Evolutionary conservation across 2,797 vertebrate species (phyloP).

Genomic region (Argentina silus): DNA sequence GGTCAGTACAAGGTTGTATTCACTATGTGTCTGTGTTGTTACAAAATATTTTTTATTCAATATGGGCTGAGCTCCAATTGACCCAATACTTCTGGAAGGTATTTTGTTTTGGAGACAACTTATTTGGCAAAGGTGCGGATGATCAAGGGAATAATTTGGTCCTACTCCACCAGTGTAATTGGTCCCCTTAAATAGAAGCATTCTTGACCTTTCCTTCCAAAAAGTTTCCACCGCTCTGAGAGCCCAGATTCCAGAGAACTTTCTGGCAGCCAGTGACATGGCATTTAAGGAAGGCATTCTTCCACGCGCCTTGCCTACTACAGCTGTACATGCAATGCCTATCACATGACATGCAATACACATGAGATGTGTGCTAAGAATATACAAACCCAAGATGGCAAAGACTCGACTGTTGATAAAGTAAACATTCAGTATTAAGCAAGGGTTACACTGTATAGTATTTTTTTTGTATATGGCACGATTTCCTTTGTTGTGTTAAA

Average conservation of each 20-base stretch:
- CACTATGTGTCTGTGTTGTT: no score
- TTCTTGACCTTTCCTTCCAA: conserved; percentile 60
- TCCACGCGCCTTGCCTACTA: conserved; percentile 25
- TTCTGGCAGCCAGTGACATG: conserved; percentile 38
- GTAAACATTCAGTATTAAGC: conserved; percentile 16
- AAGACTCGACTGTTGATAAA: background rate
- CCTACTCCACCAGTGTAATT: conserved; percentile 7
- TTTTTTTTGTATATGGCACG: background rate
- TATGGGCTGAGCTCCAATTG: background rate
- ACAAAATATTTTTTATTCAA: no score
- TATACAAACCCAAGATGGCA: background rate
- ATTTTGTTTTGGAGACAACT: conserved; percentile 30
- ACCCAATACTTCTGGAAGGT: conserved; percentile 42
- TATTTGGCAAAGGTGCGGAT: conserved; percentile 16
- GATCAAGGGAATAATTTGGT: conserved; percentile 8
- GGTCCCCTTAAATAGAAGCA: conserved; percentile 16
- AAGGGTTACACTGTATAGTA: no score
- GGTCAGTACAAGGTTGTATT: no score
- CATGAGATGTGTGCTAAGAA: conserved; percentile 23
- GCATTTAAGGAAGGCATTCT: conserved; percentile 41
- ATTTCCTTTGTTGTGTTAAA: no score
- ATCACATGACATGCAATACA: conserved; percentile 26
- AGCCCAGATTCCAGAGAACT: conserved; percentile 23
- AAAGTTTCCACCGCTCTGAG: background rate
- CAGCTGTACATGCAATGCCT: conserved; percentile 38